Percentiles rank a stretch among this genome's conserved stretches.
phyloP scores from a whole-genome alignment of 2,113 vertebrate genomes.

The Pseudopipra pipra region DNA sequence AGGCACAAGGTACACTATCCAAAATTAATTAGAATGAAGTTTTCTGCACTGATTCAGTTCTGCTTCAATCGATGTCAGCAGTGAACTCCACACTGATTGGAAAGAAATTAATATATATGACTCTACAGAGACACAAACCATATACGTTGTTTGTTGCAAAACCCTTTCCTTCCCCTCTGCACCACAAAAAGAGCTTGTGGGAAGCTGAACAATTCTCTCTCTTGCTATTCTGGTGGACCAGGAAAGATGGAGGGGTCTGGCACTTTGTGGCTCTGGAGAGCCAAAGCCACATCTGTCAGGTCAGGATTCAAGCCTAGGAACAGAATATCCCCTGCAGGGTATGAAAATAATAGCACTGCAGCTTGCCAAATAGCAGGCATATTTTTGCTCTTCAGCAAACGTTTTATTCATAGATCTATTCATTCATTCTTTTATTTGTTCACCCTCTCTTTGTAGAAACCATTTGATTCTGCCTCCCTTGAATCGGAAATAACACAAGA shows the following conservation, averaged over 20 bases:
- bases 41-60: neutral
- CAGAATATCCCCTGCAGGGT: conserved; percentile 27
- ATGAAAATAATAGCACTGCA: conserved; percentile 50
- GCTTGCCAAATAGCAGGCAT: conserved; percentile 42
- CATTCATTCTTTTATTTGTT: conserved; percentile 55
- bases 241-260: neutral
- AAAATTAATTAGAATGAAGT: neutral
- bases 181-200: conserved; percentile 5
- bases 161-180: neutral
- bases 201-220: neutral
- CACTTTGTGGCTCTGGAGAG: neutral
- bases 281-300: conserved; percentile 48
- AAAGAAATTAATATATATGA: neutral
- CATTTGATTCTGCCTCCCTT: neutral
- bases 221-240: neutral
- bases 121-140: neutral
- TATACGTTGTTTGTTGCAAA: neutral
- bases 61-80: neutral
- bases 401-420: conserved; percentile 54
- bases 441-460: neutral
- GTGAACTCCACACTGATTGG: neutral
- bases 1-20: neutral
- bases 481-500: neutral
- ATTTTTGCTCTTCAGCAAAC: conserved; percentile 42
- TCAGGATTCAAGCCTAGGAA: conserved; percentile 19